phyloP scores from a whole-genome alignment of 2,888 invertebrate species.

The Megalurothrips usitatus region DNA sequence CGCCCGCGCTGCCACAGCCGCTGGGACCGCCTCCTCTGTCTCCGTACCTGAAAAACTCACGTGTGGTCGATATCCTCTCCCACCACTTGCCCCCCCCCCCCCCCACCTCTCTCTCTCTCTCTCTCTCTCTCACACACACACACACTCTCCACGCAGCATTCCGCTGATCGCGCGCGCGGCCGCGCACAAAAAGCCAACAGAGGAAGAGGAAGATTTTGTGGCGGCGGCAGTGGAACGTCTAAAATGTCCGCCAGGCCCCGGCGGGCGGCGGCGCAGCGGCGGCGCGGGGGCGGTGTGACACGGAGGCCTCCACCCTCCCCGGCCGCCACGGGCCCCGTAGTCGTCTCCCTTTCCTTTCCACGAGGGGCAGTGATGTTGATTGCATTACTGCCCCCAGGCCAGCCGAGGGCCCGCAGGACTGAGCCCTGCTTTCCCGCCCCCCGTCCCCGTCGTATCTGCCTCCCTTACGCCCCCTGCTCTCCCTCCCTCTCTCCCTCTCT shows the following conservation, averaged over 20 bases:
- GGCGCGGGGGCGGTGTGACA: background rate
- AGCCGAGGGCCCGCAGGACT: background rate
- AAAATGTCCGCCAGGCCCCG: too few relatives aligned
- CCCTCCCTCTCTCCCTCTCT: too few relatives aligned
- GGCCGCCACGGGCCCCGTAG: background rate
- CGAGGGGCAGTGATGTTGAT: conserved; percentile 10
- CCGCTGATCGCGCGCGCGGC: background rate
- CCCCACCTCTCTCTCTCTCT: background rate
- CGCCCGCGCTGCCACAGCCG: background rate
- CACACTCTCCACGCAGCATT: background rate
- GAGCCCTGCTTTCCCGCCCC: background rate
- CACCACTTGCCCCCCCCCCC: background rate
- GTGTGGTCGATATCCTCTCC: background rate
- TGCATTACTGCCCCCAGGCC: conserved; percentile 20
- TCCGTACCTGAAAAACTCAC: conserved; percentile 9
- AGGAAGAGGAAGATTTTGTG: background rate
- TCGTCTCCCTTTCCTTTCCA: background rate
- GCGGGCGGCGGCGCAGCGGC: background rate
- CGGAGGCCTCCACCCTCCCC: background rate
- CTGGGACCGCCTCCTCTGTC: background rate
- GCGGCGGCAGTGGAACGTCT: too few relatives aligned
- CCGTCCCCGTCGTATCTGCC: too few relatives aligned
- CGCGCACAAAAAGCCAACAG: background rate
- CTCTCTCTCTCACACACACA: too few relatives aligned
- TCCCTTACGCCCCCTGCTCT: too few relatives aligned